A percentile compares a stretch with the other conserved stretches of the same genome.
phyloP scores from a whole-genome alignment of 2,113 vertebrate species.

The Larimichthys crocea region DNA sequence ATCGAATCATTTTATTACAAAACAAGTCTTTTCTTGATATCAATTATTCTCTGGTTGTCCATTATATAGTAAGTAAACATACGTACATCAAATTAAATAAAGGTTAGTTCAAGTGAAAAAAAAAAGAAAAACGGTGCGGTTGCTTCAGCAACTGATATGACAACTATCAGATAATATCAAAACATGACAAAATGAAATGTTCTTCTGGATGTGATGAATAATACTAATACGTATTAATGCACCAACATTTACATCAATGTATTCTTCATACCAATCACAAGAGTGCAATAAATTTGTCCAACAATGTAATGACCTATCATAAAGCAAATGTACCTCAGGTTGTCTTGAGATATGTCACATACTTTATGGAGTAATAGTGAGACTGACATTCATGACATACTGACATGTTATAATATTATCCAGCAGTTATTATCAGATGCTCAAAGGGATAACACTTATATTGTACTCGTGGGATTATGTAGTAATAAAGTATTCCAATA shows the following conservation, averaged over 20 bases:
- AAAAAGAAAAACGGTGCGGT: background rate
- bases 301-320: background rate
- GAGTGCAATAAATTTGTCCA: background rate
- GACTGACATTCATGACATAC: background rate
- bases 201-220: constrained; percentile 1
- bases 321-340: constrained; percentile 3
- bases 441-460: constrained; percentile 25
- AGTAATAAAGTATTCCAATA: constrained; percentile 29
- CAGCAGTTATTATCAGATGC: constrained; percentile 30
- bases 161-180: constrained; percentile 32
- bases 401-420: constrained; percentile 30
- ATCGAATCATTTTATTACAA: constrained; percentile 62
- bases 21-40: constrained; percentile 47
- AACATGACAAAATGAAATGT: constrained; percentile 33
- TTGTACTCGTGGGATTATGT: constrained; percentile 36
- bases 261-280: background rate
- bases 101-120: constrained; percentile 65
- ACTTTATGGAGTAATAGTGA: background rate
- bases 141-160: background rate
- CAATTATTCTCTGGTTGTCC: constrained; percentile 51
- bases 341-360: background rate
- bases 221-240: constrained; percentile 14
- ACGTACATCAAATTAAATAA: constrained; percentile 69
- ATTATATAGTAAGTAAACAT: constrained; percentile 54
- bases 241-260: background rate